Conservation (phyloP, 2,113 vertebrate species). For the Pomatorhinus ruficollis region DNA sequence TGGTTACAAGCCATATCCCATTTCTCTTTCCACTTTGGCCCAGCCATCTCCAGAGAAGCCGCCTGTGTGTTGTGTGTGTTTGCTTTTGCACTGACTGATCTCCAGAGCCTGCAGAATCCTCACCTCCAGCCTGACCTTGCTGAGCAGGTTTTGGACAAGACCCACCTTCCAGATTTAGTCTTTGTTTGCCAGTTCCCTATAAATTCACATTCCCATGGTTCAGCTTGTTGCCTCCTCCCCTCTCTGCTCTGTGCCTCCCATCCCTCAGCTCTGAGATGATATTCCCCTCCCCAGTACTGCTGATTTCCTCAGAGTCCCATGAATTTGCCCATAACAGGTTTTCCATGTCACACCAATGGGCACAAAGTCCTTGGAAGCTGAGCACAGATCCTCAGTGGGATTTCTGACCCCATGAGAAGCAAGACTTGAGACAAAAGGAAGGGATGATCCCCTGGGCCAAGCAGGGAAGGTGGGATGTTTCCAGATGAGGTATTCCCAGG, state of each 20-base stretch:
- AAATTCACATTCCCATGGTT: background rate
- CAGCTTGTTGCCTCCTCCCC: background rate
- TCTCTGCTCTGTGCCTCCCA: too few species aligned
- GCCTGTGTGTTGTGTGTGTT: rapidly evolving
- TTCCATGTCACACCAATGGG: background rate
- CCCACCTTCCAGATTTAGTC: background rate
- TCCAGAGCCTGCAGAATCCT: background rate
- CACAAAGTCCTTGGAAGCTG: background rate
- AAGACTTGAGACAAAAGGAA: background rate
- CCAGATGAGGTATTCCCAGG: background rate
- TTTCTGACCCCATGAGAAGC: background rate
- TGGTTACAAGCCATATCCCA: background rate
- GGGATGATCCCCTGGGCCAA: background rate
- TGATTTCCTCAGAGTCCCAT: background rate
- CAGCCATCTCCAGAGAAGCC: background rate
- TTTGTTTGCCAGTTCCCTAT: background rate
- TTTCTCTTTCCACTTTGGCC: background rate
- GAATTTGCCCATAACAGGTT: background rate
- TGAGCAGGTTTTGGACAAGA: background rate
- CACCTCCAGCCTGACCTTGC: background rate
- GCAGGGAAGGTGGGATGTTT: background rate
- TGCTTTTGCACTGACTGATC: background rate
- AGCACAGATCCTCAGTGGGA: background rate
- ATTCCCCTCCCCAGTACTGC: background rate
- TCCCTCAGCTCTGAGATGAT: background rate